A percentile compares a stretch with the other conserved stretches of the same genome.
phyloP scores from a whole-genome alignment of 1,140 invertebrate genomes.

The Vanessa atalanta region DNA sequence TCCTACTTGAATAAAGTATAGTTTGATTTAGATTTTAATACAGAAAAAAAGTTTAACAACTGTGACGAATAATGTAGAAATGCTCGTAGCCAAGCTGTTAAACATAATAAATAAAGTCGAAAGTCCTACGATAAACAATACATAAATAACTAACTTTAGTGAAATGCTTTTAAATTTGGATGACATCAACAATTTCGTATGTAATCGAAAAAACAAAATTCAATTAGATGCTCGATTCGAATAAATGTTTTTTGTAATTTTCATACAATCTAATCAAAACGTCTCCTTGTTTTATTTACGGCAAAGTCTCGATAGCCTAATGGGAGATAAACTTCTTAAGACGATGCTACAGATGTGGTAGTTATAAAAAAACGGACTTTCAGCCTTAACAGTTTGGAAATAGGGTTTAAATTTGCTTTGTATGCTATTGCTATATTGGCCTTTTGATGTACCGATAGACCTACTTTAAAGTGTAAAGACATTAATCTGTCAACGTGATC shows the following conservation, averaged over 20 bases:
- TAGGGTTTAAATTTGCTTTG: slow-evolving; percentile 2
- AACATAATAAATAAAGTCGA: slow-evolving; percentile 11
- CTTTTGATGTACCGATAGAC: slow-evolving; percentile 5
- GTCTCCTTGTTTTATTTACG: slow-evolving; percentile 33
- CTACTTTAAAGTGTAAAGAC: slow-evolving; percentile 21
- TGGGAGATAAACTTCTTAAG: slow-evolving; percentile 29
- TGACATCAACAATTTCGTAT: slow-evolving; percentile 35
- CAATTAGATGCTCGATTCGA: slow-evolving; percentile 33
- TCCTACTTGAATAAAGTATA: no score
- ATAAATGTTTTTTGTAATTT: slow-evolving; percentile 30
- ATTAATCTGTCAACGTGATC: slow-evolving; percentile 24
- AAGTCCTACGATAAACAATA: slow-evolving; percentile 20
- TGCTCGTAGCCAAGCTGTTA: slow-evolving; percentile 9
- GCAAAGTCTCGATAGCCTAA: slow-evolving; percentile 29
- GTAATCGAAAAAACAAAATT: slow-evolving; percentile 30
- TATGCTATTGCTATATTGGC: neutral
- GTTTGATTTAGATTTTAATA: neutral
- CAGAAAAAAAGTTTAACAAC: neutral
- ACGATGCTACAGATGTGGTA: neutral
- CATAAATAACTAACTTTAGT: slow-evolving; percentile 25
- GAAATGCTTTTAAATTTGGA: slow-evolving; percentile 40
- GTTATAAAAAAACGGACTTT: neutral
- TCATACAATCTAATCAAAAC: slow-evolving; percentile 34
- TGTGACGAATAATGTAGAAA: slow-evolving; percentile 14
- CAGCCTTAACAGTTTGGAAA: neutral